Conservation (phyloP, 2,888 invertebrate genomes). For the Phaedon cochleariae region DNA sequence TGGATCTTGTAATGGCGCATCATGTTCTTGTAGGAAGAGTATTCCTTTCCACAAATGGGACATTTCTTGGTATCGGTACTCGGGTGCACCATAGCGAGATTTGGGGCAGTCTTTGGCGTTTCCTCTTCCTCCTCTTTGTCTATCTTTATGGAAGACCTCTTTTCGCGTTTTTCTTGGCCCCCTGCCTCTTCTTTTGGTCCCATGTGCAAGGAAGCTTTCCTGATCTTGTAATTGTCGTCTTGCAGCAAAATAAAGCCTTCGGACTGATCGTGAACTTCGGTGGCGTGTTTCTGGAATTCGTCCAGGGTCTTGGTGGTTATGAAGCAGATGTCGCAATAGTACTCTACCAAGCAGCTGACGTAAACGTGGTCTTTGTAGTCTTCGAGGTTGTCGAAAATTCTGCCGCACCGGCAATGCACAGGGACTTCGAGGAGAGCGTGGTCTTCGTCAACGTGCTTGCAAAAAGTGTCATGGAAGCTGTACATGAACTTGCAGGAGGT, state of each 20-base stretch:
- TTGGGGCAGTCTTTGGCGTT: slow-evolving; percentile 19
- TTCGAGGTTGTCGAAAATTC: slow-evolving; percentile 52
- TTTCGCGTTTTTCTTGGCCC: slow-evolving; percentile 39
- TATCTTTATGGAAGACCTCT: slow-evolving; percentile 47
- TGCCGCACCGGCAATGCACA: slow-evolving; percentile 50
- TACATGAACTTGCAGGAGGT: slow-evolving; percentile 55
- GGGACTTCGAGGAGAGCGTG: slow-evolving; percentile 50
- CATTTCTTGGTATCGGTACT: slow-evolving; percentile 57
- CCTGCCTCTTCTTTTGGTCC: slow-evolving; percentile 34
- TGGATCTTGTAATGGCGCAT: slow-evolving; percentile 66
- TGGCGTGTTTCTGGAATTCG: slow-evolving; percentile 56
- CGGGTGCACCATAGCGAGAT: slow-evolving; percentile 27
- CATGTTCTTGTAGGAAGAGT: slow-evolving; percentile 67
- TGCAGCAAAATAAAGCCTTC: slow-evolving; percentile 54
- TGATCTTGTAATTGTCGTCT: slow-evolving; percentile 50
- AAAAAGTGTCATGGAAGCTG: slow-evolving; percentile 57
- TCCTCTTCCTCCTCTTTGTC: slow-evolving; percentile 42
- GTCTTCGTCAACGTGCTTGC: slow-evolving; percentile 56
- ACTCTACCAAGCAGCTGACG: slow-evolving; percentile 55
- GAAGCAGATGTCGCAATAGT: slow-evolving; percentile 60
- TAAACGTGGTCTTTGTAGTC: slow-evolving; percentile 57
- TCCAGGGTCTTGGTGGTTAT: slow-evolving; percentile 52
- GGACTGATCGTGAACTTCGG: slow-evolving; percentile 52
- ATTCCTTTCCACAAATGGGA: slow-evolving; percentile 67
- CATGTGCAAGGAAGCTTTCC: slow-evolving; percentile 33